These are phyloP conservation scores for Copidosoma floridanum DNA, from an alignment of 1,140 invertebrate species.

Conservation along the genomic window DNA sequence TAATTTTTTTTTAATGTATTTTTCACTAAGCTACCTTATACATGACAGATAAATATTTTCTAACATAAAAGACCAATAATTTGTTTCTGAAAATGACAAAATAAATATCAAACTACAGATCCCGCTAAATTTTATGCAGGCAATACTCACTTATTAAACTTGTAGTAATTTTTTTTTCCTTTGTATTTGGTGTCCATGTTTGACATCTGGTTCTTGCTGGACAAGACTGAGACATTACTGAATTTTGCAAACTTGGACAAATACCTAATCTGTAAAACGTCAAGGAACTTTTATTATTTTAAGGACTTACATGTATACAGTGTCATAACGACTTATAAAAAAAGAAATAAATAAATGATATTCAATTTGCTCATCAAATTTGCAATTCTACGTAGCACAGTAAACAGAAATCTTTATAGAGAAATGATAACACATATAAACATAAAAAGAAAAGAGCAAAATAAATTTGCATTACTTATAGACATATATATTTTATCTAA, in stretches of 20 bases:
- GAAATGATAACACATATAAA: not conserved
- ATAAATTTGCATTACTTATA: not conserved
- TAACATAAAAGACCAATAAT: too few relatives aligned
- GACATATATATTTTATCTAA: slow-evolving; percentile 14
- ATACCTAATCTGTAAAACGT: slow-evolving; percentile 39
- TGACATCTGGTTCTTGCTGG: slow-evolving; percentile 47
- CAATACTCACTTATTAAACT: slow-evolving; percentile 41
- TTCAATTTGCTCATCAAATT: too few relatives aligned
- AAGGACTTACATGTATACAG: too few relatives aligned
- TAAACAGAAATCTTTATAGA: not conserved
- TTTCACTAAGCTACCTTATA: too few relatives aligned
- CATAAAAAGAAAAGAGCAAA: slow-evolving; percentile 1
- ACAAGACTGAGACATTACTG: slow-evolving; percentile 33
- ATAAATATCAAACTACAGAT: too few relatives aligned
- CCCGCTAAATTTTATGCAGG: too few relatives aligned
- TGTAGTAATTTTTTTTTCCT: slow-evolving; percentile 44
- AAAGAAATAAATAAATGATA: too few relatives aligned
- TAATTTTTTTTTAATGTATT: too few relatives aligned
- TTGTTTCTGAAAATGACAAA: too few relatives aligned
- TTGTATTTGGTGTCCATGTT: slow-evolving; percentile 50
- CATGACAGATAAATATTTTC: too few relatives aligned
- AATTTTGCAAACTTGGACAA: slow-evolving; percentile 21
- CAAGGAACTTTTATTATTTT: not conserved
- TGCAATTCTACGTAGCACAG: too few relatives aligned
- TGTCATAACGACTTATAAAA: too few relatives aligned